Percentiles rank a stretch among this genome's conserved stretches.
Evolutionary conservation across 2,113 vertebrate genomes (phyloP).

Genomic region (Strix uralensis): DNA sequence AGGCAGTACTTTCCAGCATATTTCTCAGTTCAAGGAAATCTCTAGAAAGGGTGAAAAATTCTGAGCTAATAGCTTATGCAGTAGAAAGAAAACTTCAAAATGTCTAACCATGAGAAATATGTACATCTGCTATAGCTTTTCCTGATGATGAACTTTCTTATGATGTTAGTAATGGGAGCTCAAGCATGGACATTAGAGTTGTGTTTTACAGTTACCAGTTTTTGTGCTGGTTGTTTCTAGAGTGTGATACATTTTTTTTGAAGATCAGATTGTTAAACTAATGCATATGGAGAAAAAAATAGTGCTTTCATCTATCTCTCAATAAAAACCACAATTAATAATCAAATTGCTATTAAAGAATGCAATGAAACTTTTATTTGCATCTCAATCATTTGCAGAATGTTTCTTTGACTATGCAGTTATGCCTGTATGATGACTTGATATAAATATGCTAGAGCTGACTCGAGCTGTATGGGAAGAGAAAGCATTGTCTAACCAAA

Average conservation of each 20-base stretch:
- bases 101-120: not conserved
- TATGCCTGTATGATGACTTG: not conserved
- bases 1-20: not conserved
- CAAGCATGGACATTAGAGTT: rapidly evolving
- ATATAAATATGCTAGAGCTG: not conserved
- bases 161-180: not conserved
- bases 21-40: not conserved
- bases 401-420: not conserved
- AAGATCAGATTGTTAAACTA: not conserved
- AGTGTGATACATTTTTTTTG: not conserved
- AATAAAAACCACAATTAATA: not conserved
- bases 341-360: not conserved
- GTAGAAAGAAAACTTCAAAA: not conserved
- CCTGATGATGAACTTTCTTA: not conserved
- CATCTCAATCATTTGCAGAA: not conserved
- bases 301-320: not conserved
- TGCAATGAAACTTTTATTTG: not conserved
- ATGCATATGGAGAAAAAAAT: too few species aligned
- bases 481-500: not conserved
- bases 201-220: not conserved
- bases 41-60: not conserved
- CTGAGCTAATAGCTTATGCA: not conserved
- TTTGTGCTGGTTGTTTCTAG: not conserved
- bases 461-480: not conserved
- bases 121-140: not conserved